A percentile compares a stretch with the other conserved stretches of the same genome.
These are phyloP conservation scores for Podotricha telesiphe DNA, from an alignment of 2,888 invertebrate genomes.

Conservation along the genomic window DNA sequence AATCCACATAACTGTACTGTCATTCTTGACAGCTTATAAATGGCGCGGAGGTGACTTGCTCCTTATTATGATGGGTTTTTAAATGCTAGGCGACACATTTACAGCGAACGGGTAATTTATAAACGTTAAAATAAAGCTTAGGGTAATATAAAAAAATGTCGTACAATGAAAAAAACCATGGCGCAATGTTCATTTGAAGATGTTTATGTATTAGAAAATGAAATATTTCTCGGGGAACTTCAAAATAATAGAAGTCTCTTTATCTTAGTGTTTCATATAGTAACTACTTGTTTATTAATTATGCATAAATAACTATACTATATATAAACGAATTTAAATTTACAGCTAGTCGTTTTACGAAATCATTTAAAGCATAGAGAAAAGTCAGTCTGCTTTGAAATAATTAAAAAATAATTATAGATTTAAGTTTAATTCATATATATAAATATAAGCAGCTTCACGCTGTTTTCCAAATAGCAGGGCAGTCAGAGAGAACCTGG, in stretches of 20 bases:
- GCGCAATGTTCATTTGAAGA: neutral
- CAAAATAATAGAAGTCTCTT: no score
- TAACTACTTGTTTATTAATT: no score
- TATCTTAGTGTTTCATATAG: no score
- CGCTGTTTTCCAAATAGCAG: no score
- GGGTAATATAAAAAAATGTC: conserved; percentile 29
- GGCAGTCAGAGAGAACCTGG: no score
- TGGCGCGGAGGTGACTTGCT: conserved; percentile 75
- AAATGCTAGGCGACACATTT: conserved; percentile 60
- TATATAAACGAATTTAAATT: no score
- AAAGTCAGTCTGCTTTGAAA: no score
- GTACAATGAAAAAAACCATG: neutral
- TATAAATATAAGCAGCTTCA: no score
- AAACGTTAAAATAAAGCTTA: conserved; percentile 40
- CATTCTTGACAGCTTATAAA: conserved; percentile 71
- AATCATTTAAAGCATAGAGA: no score
- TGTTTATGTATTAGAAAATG: neutral
- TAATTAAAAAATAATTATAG: no score
- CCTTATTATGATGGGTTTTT: conserved; percentile 74
- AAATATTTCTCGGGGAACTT: neutral
- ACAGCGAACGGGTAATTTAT: conserved; percentile 48
- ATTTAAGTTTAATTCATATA: neutral
- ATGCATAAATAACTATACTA: no score
- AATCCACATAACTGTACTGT: conserved; percentile 73
- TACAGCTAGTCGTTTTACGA: no score